phyloP scores from a whole-genome alignment of 2,113 vertebrate species.

The Nothocercus julius region DNA sequence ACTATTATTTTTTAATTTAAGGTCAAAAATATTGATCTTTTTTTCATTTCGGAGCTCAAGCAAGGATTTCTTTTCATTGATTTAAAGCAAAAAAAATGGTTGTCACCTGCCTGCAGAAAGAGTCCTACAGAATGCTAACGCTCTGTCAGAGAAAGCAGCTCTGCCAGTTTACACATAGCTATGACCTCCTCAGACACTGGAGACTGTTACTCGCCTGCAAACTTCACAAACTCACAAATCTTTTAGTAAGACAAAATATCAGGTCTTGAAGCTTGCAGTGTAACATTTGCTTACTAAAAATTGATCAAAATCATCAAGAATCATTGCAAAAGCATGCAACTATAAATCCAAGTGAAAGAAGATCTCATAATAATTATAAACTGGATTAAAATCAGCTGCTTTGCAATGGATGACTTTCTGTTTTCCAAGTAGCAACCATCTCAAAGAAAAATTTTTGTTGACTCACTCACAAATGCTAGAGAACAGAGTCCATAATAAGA shows the following conservation, averaged over 20 bases:
- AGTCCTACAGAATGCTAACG: neutral
- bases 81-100: neutral
- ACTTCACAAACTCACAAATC: neutral
- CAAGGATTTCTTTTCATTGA: neutral
- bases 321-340: neutral
- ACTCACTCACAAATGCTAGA: neutral
- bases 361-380: neutral
- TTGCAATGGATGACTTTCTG: neutral
- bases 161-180: neutral
- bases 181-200: neutral
- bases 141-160: neutral
- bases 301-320: neutral
- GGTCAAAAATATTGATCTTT: neutral
- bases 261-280: neutral
- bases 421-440: neutral
- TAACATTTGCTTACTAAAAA: neutral
- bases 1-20: neutral
- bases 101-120: neutral
- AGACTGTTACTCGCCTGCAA: rapidly evolving
- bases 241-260: neutral
- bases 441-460: neutral
- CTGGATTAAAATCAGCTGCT: neutral
- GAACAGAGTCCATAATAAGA: neutral
- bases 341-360: neutral
- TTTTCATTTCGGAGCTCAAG: neutral